phyloP scores from a whole-genome alignment of 2,797 vertebrate species.

The Sebastes itinus region DNA sequence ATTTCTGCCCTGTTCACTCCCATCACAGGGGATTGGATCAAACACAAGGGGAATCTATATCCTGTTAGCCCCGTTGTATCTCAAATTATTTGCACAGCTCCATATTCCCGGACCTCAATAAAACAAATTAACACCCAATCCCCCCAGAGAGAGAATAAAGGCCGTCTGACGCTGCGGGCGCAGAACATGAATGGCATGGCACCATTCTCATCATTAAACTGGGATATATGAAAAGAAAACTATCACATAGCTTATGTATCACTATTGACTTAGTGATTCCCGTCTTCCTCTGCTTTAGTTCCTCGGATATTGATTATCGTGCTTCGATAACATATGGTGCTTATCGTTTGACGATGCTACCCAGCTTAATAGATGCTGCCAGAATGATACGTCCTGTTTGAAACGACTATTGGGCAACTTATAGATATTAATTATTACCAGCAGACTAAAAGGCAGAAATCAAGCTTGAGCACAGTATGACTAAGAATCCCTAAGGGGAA shows the following conservation, averaged over 20 bases:
- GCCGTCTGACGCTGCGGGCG: slow-evolving; percentile 31
- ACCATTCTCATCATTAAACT: slow-evolving; percentile 50
- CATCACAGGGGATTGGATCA: slow-evolving; percentile 49
- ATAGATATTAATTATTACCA: slow-evolving; percentile 42
- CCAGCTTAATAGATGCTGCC: slow-evolving; percentile 1
- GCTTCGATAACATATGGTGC: slow-evolving; percentile 26
- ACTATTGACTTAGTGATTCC: slow-evolving; percentile 28
- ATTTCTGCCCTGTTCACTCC: slow-evolving; percentile 47
- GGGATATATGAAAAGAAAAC: background rate
- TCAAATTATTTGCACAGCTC: slow-evolving; percentile 60
- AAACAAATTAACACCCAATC: slow-evolving; percentile 64
- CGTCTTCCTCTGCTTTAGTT: slow-evolving; percentile 15
- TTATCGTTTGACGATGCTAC: slow-evolving; percentile 43
- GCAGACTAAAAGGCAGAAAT: slow-evolving; percentile 36
- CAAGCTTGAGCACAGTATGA: slow-evolving; percentile 21
- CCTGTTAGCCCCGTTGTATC: slow-evolving; percentile 47
- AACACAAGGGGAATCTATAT: slow-evolving; percentile 57
- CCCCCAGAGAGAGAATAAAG: slow-evolving; percentile 46
- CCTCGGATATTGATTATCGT: slow-evolving; percentile 35
- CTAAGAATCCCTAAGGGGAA: slow-evolving; percentile 22
- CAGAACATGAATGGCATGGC: slow-evolving; percentile 33
- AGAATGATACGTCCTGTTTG: slow-evolving; percentile 26
- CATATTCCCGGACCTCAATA: slow-evolving; percentile 61
- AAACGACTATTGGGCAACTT: slow-evolving; percentile 15
- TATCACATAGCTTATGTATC: slow-evolving; percentile 25